These are phyloP conservation scores for Hypercompe scribonia DNA, from an alignment of 2,888 invertebrate genomes.

Conservation along the genomic window DNA sequence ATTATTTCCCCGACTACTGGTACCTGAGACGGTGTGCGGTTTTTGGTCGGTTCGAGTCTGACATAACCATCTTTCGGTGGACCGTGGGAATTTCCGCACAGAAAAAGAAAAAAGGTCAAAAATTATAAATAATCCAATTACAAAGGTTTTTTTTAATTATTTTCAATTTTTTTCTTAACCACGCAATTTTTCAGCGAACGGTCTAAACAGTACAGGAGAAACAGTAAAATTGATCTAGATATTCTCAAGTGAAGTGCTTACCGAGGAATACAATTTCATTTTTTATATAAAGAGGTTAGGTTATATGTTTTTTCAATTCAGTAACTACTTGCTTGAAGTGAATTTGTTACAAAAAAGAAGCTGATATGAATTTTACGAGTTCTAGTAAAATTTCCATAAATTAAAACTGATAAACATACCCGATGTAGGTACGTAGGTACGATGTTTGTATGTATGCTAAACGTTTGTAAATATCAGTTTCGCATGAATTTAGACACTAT, in stretches of 20 bases:
- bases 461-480: too few species aligned
- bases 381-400: not conserved
- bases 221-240: not conserved
- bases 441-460: not conserved
- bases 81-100: too few species aligned
- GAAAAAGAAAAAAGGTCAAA: too few species aligned
- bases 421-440: not conserved
- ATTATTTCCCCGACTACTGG: too few species aligned
- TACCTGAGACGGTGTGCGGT: too few species aligned
- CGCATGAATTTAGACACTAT: too few species aligned
- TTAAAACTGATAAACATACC: not conserved
- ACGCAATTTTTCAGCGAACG: not conserved
- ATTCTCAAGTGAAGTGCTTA: not conserved
- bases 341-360: not conserved
- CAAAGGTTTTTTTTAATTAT: too few species aligned
- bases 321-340: not conserved
- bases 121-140: too few species aligned
- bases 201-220: not conserved
- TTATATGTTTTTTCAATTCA: slow-evolving; percentile 1
- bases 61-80: too few species aligned
- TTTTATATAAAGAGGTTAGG: not conserved
- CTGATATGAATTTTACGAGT: not conserved
- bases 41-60: too few species aligned
- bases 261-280: not conserved
- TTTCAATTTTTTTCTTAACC: too few species aligned